phyloP scores from a whole-genome alignment of 2,113 vertebrate species.

The Phasianus colchicus region DNA sequence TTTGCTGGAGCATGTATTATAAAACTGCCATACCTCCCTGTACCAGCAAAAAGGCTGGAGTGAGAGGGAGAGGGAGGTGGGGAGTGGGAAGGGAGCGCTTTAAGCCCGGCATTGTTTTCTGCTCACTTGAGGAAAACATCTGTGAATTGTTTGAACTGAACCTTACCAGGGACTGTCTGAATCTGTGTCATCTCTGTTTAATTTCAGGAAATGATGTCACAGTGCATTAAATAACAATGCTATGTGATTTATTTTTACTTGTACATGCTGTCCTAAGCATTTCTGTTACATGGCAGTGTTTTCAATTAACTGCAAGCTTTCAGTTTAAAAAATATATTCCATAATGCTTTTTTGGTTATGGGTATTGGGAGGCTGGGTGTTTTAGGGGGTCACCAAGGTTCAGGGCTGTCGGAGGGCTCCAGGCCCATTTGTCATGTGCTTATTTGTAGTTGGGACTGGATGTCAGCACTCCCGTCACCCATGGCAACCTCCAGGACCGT shows the following conservation, averaged over 20 bases:
- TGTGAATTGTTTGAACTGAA: constrained; percentile 88
- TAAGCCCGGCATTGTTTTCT: constrained; percentile 79
- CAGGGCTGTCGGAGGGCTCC: constrained; percentile 83
- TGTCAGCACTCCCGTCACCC: constrained; percentile 83
- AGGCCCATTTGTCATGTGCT: constrained; percentile 90
- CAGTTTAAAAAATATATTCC: constrained; percentile 57
- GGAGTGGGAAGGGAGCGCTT: constrained; percentile 23
- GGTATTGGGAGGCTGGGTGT: constrained; percentile 28
- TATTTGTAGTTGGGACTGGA: constrained; percentile 84
- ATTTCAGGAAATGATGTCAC: constrained; percentile 87
- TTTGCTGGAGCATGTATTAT: constrained; percentile 46
- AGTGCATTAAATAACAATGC: constrained; percentile 80
- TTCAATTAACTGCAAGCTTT: constrained; percentile 78
- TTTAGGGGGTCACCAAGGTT: constrained; percentile 86
- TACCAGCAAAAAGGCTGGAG: not conserved
- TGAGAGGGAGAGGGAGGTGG: not conserved
- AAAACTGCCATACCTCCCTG: constrained; percentile 45
- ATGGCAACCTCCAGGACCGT: constrained; percentile 80
- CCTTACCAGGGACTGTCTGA: constrained; percentile 75
- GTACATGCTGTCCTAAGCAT: constrained; percentile 79
- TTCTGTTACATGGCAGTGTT: constrained; percentile 74
- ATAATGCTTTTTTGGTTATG: constrained; percentile 37
- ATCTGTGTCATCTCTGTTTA: constrained; percentile 84
- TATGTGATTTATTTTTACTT: constrained; percentile 79
- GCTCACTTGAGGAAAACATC: constrained; percentile 85